A percentile compares a stretch with the other conserved stretches of the same genome.
These are phyloP conservation scores for Enteromius thamalakanensis DNA, from an alignment of 2,797 vertebrate genomes.

Conservation along the genomic window DNA sequence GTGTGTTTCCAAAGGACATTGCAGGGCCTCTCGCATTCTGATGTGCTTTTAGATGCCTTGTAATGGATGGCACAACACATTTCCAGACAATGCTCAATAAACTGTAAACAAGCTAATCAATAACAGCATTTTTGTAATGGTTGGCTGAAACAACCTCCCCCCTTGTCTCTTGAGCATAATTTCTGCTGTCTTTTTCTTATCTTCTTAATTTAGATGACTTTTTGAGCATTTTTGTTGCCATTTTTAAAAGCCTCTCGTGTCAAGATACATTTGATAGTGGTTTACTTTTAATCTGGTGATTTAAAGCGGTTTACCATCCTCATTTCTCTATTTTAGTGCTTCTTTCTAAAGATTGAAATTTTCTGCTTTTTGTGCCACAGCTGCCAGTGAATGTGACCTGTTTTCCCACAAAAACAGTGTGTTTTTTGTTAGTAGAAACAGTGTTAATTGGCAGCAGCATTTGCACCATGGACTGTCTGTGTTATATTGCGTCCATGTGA, in stretches of 20 bases:
- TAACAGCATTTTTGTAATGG: background rate
- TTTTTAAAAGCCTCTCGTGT: background rate
- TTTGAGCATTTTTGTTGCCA: background rate
- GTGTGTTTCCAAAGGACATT: background rate
- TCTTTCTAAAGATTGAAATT: background rate
- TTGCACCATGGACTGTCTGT: background rate
- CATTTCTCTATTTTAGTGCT: background rate
- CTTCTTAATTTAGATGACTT: background rate
- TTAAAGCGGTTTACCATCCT: background rate
- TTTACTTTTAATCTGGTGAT: conserved; percentile 4
- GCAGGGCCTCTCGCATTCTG: background rate
- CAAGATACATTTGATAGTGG: background rate
- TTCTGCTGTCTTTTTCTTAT: background rate
- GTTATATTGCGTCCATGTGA: conserved; percentile 30
- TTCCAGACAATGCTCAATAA: background rate
- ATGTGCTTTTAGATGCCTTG: conserved; percentile 10
- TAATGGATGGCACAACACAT: conserved; percentile 9
- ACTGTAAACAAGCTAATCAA: conserved; percentile 26
- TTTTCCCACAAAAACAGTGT: background rate
- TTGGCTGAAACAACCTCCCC: background rate
- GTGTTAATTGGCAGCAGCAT: background rate
- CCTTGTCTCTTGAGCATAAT: background rate
- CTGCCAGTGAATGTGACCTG: background rate
- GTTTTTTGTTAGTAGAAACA: conserved; percentile 17
- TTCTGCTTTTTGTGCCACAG: background rate